A percentile compares a stretch with the other conserved stretches of the same genome.
phyloP scores from a whole-genome alignment of 1,140 invertebrate species.

The Plectrocnemia conspersa region DNA sequence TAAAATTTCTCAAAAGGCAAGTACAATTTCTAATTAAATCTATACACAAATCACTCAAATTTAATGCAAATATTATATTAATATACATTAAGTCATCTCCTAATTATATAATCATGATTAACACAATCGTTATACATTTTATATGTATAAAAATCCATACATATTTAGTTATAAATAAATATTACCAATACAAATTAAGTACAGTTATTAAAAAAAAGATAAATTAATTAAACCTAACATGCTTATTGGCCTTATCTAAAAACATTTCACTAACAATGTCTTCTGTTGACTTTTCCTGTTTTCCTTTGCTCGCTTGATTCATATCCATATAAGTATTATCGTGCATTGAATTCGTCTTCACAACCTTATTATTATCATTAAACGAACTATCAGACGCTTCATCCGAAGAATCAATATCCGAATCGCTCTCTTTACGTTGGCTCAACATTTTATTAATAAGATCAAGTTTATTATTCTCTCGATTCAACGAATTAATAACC shows the following conservation, averaged over 20 bases:
- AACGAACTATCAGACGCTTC: no score
- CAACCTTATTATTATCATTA: no score
- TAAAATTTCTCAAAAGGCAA: no score
- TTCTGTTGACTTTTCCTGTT: no score
- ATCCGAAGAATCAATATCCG: conserved; percentile 23
- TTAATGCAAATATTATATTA: no score
- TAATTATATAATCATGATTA: conserved; percentile 3
- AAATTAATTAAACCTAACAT: conserved; percentile 18
- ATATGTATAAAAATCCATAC: neutral
- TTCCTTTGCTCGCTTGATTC: no score
- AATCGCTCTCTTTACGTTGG: neutral
- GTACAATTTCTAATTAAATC: no score
- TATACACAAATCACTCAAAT: no score
- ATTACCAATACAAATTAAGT: neutral
- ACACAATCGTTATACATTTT: neutral
- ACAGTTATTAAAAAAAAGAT: neutral
- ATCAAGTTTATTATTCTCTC: conserved; percentile 25
- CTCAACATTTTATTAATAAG: conserved; percentile 15
- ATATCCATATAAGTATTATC: no score
- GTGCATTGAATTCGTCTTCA: no score
- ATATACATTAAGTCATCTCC: no score
- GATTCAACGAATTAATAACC: conserved; percentile 25
- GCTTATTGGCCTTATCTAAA: conserved; percentile 15
- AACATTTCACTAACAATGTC: conserved; percentile 1
- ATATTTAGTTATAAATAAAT: neutral